A percentile compares a stretch with the other conserved stretches of the same genome.
Evolutionary conservation across 1,140 invertebrate genomes (phyloP).

Genomic region (Drosophila miranda): DNA sequence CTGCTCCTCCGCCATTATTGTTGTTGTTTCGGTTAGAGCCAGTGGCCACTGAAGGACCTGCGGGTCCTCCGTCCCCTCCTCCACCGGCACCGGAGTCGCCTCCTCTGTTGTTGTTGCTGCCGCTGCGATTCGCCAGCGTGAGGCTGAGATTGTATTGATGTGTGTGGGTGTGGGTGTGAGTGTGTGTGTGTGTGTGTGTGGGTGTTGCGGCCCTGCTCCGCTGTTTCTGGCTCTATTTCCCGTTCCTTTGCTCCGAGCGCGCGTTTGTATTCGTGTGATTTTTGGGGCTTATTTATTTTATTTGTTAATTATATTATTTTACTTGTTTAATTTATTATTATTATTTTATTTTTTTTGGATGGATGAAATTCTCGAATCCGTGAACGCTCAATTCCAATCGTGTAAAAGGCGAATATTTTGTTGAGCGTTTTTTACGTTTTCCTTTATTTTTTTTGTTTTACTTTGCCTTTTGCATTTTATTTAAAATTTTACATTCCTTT

Average conservation of each 20-base stretch:
- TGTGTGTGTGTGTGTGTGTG: slow-evolving; percentile 3
- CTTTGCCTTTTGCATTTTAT: slow-evolving; percentile 12
- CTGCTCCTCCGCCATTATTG: slow-evolving; percentile 25
- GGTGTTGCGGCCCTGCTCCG: slow-evolving; percentile 36
- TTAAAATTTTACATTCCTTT: slow-evolving; percentile 3
- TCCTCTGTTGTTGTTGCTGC: slow-evolving; percentile 71
- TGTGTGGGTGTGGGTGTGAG: slow-evolving; percentile 2
- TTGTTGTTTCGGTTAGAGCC: slow-evolving; percentile 40
- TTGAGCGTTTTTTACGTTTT: slow-evolving; percentile 51
- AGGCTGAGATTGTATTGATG: slow-evolving; percentile 51
- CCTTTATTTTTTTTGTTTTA: slow-evolving; percentile 8
- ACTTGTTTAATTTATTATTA: slow-evolving; percentile 3
- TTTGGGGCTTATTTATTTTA: slow-evolving; percentile 37
- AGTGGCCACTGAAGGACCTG: slow-evolving; percentile 50
- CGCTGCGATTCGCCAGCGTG: slow-evolving; percentile 78
- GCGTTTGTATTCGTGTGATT: slow-evolving; percentile 10
- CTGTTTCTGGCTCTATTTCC: not conserved
- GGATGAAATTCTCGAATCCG: slow-evolving; percentile 38
- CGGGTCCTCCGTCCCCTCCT: slow-evolving; percentile 56
- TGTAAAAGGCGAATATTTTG: slow-evolving; percentile 72
- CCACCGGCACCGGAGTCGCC: slow-evolving; percentile 61
- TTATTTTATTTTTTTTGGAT: slow-evolving; percentile 33
- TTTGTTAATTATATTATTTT: slow-evolving; percentile 2
- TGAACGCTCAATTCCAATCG: slow-evolving; percentile 64
- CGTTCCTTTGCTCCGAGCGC: not conserved